Evolutionary conservation across 2,797 vertebrate genomes (phyloP).

Genomic region (Danionella dracula): DNA sequence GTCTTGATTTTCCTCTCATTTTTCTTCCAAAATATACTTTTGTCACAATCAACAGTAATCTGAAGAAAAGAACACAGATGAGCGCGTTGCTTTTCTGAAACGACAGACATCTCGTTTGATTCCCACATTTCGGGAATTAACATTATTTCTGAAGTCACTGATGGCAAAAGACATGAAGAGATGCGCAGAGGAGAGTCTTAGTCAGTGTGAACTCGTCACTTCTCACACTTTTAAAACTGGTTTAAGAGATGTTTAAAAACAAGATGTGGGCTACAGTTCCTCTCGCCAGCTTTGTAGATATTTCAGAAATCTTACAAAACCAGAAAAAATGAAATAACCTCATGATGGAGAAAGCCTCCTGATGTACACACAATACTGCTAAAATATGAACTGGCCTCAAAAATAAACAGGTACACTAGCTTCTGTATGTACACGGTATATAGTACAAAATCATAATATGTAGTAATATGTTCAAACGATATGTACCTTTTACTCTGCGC

Average conservation of each 20-base stretch:
- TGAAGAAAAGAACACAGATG: slow-evolving; percentile 59
- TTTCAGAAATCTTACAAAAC: slow-evolving; percentile 42
- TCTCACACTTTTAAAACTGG: not conserved
- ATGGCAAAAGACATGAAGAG: slow-evolving; percentile 13
- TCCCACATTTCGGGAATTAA: not conserved
- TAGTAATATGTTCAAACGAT: slow-evolving; percentile 53
- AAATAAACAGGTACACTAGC: slow-evolving; percentile 37
- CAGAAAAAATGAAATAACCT: slow-evolving; percentile 16
- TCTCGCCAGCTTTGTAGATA: slow-evolving; percentile 46
- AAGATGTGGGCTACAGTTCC: slow-evolving; percentile 47
- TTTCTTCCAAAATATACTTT: slow-evolving; percentile 58
- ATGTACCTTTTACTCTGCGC: slow-evolving; percentile 65
- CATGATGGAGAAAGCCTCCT: slow-evolving; percentile 6
- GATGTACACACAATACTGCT: slow-evolving; percentile 32
- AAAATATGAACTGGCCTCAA: slow-evolving; percentile 45
- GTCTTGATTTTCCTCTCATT: slow-evolving; percentile 36
- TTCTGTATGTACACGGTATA: slow-evolving; percentile 44
- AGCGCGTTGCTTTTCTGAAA: slow-evolving; percentile 55
- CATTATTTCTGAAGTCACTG: slow-evolving; percentile 16
- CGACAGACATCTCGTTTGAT: slow-evolving; percentile 5
- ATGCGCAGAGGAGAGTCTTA: not conserved
- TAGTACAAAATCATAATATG: slow-evolving; percentile 57
- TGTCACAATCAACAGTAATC: slow-evolving; percentile 56
- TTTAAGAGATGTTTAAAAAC: slow-evolving; percentile 14
- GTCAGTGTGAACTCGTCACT: not conserved